phyloP scores from a whole-genome alignment of 2,888 invertebrate species.

The Heliconius ismenius region DNA sequence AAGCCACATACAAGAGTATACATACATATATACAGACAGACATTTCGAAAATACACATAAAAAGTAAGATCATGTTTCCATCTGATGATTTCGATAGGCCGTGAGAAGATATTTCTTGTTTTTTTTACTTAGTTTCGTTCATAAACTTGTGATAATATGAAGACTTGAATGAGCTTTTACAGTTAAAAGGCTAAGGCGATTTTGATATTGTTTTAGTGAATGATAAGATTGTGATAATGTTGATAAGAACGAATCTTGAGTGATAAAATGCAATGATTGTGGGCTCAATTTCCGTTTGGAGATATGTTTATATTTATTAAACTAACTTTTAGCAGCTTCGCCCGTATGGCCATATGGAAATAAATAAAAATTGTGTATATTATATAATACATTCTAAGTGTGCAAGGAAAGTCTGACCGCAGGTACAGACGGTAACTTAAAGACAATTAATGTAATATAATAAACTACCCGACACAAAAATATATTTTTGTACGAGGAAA shows the following conservation, averaged over 20 bases:
- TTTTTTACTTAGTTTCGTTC: conserved; percentile 12
- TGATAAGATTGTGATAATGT: conserved; percentile 7
- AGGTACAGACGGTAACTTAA: too few relatives aligned
- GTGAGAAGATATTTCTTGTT: conserved; percentile 36
- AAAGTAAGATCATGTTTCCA: conserved; percentile 40
- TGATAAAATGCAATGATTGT: not conserved
- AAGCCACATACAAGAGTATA: conserved; percentile 54
- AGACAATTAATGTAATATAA: too few relatives aligned
- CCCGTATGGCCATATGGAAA: not conserved
- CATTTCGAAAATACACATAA: conserved; percentile 31
- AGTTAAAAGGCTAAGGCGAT: not conserved
- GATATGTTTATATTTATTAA: not conserved
- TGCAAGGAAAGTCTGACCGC: too few relatives aligned
- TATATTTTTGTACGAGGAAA: not conserved
- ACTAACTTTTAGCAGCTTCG: not conserved
- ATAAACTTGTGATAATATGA: conserved; percentile 13
- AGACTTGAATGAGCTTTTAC: conserved; percentile 6
- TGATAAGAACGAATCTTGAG: not conserved
- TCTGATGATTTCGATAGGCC: conserved; percentile 36
- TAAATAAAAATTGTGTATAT: too few relatives aligned
- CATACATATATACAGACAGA: conserved; percentile 33
- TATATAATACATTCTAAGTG: too few relatives aligned
- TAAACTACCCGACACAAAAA: too few relatives aligned
- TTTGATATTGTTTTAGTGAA: not conserved
- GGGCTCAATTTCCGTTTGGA: not conserved